Conservation (phyloP, 2,888 invertebrate species). For the Leistus spinibarbis region DNA sequence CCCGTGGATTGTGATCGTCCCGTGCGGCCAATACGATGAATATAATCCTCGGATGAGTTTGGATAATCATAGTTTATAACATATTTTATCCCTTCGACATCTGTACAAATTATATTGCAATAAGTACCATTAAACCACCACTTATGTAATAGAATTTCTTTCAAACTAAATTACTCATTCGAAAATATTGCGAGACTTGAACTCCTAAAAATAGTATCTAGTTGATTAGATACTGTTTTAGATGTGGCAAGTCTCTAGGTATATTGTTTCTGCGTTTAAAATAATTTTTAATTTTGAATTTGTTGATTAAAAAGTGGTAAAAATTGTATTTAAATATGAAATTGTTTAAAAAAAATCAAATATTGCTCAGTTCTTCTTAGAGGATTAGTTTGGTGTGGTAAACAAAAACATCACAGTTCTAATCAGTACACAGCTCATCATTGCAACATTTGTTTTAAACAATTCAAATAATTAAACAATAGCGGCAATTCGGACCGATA, state of each 20-base stretch:
- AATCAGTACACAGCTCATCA: conserved; percentile 21
- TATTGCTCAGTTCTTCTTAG: conserved; percentile 23
- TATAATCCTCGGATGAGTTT: conserved; percentile 93
- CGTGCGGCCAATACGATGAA: conserved; percentile 93
- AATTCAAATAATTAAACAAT: background rate
- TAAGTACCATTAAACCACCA: conserved; percentile 7
- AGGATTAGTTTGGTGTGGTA: conserved; percentile 13
- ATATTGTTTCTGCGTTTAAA: background rate
- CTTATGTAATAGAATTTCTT: conserved; percentile 28
- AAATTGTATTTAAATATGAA: background rate
- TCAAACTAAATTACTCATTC: background rate
- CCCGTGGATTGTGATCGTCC: conserved; percentile 86
- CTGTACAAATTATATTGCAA: conserved; percentile 61
- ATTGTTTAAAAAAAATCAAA: background rate
- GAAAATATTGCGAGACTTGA: no score
- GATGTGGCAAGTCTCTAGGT: no score
- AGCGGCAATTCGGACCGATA: background rate
- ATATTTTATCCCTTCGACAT: conserved; percentile 95
- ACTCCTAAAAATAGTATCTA: no score
- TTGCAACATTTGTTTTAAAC: conserved; percentile 9
- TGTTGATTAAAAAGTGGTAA: no score
- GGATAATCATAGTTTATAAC: conserved; percentile 97
- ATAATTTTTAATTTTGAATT: no score
- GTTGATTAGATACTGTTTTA: no score
- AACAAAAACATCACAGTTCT: conserved; percentile 6